Conservation (phyloP, 2,888 invertebrate genomes). For the Teleiodes luculella region DNA sequence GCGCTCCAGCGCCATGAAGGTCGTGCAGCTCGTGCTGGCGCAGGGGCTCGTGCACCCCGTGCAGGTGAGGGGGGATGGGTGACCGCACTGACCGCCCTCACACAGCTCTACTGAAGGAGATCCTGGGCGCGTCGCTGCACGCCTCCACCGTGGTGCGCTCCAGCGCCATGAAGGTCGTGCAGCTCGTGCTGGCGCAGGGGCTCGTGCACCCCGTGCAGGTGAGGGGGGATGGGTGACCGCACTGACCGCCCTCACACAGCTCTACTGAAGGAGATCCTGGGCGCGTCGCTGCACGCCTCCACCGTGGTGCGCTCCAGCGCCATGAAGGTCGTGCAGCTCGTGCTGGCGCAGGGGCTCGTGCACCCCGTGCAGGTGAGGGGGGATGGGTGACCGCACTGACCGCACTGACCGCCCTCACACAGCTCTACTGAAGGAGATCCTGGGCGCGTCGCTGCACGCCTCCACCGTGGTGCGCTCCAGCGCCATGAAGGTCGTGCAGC, state of each 20-base stretch:
- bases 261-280: constrained; percentile 93
- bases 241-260: constrained; percentile 96
- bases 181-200: constrained; percentile 96
- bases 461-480: constrained; percentile 91
- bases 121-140: constrained; percentile 85
- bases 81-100: constrained; percentile 87
- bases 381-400: too few relatives aligned
- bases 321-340: constrained; percentile 94
- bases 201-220: constrained; percentile 97
- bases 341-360: constrained; percentile 96
- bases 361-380: constrained; percentile 93
- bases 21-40: constrained; percentile 94
- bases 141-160: constrained; percentile 89
- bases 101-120: constrained; percentile 97
- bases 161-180: constrained; percentile 94
- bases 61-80: constrained; percentile 73
- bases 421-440: constrained; percentile 96
- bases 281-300: constrained; percentile 86
- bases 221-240: constrained; percentile 2
- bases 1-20: constrained; percentile 93
- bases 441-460: constrained; percentile 83
- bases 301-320: constrained; percentile 92
- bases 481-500: constrained; percentile 94
- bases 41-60: constrained; percentile 99
- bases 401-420: constrained; percentile 97